These are phyloP conservation scores for Sebastes kiyomatsui DNA, from an alignment of 2,797 vertebrate genomes.

Conservation along the genomic window DNA sequence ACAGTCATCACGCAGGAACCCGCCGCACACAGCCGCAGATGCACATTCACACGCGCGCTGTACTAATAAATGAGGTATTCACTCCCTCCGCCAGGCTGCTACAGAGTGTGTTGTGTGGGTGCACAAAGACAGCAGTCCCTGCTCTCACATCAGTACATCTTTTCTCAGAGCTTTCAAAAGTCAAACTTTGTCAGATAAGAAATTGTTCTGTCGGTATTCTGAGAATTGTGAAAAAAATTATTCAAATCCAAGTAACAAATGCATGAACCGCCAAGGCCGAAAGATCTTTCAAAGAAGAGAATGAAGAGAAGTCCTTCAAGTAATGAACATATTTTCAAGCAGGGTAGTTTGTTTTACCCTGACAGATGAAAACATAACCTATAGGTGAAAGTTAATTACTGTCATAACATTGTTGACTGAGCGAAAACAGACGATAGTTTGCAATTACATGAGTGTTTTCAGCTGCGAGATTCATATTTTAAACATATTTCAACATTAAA, in stretches of 20 bases:
- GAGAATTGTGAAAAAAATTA: background rate
- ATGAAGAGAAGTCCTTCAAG: background rate
- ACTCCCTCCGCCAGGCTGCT: constrained; percentile 26
- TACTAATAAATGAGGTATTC: constrained; percentile 48
- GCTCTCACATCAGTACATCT: constrained; percentile 24
- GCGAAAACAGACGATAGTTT: background rate
- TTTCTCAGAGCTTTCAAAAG: background rate
- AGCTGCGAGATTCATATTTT: background rate
- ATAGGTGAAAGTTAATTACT: background rate
- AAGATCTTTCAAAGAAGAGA: background rate
- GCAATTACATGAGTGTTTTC: background rate
- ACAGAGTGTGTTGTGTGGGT: constrained; percentile 27
- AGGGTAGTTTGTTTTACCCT: background rate
- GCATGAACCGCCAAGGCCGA: background rate
- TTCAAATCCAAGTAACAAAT: background rate
- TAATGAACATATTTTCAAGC: background rate
- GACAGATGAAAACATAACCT: background rate
- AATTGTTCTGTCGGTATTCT: background rate
- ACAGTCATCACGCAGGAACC: constrained; percentile 11
- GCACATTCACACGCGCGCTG: constrained; percentile 7
- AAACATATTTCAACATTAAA: background rate
- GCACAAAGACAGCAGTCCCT: constrained; percentile 22
- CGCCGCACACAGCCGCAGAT: background rate
- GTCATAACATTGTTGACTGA: background rate
- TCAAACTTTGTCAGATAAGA: constrained; percentile 1